Evolutionary conservation across 23 tunicate species (phyloP).

Genomic region (Clavelina lepadiformis): DNA sequence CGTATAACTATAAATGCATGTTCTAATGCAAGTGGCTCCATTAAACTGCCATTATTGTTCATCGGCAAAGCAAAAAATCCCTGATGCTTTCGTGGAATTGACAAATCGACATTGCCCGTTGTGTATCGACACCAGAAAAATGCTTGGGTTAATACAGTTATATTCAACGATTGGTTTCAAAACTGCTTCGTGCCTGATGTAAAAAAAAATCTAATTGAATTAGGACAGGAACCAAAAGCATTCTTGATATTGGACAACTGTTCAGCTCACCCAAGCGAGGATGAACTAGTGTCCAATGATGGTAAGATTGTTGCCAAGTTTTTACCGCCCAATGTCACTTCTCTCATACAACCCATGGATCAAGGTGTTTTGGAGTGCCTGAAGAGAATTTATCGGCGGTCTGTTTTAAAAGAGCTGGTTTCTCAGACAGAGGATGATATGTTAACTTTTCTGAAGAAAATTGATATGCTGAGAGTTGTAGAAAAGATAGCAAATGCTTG

Average conservation of each 20-base stretch:
- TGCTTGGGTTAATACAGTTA: slow-evolving; percentile 20
- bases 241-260: slow-evolving; percentile 19
- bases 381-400: not conserved
- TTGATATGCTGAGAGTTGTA: no score
- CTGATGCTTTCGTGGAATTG: slow-evolving; percentile 3
- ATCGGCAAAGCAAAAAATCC: slow-evolving; percentile 18
- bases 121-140: slow-evolving; percentile 7
- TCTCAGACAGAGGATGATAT: slow-evolving; percentile 3
- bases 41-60: slow-evolving; percentile 20
- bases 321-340: slow-evolving; percentile 25
- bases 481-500: no score
- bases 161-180: slow-evolving; percentile 10
- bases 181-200: slow-evolving; percentile 4
- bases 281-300: slow-evolving; percentile 25
- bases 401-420: not conserved
- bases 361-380: not conserved
- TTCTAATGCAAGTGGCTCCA: slow-evolving; percentile 17
- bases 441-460: no score
- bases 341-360: slow-evolving; percentile 1
- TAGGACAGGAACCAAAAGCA: slow-evolving; percentile 13
- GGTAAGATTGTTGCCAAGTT: slow-evolving; percentile 20
- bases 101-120: slow-evolving; percentile 14
- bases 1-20: slow-evolving; percentile 13
- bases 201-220: slow-evolving; percentile 5
- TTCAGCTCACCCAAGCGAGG: slow-evolving; percentile 27